phyloP scores from a whole-genome alignment of 2,113 vertebrate genomes.

The Syngnathus floridae region DNA sequence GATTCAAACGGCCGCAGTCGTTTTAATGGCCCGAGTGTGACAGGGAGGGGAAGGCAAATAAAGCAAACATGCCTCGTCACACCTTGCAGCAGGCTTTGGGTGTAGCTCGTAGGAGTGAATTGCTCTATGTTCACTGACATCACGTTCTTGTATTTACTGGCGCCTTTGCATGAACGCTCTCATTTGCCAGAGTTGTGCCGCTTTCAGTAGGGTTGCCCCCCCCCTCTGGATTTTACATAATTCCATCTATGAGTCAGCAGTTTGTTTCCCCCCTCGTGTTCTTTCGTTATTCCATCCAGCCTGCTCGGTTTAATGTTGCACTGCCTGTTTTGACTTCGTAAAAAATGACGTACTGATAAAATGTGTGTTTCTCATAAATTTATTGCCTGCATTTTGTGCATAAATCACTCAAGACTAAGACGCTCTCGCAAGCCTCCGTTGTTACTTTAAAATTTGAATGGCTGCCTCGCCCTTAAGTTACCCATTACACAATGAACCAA shows the following conservation, averaged over 20 bases:
- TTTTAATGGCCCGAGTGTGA: background rate
- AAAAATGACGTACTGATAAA: background rate
- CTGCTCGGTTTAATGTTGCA: background rate
- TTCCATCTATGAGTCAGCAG: background rate
- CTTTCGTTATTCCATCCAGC: background rate
- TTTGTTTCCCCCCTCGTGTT: background rate
- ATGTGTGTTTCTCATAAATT: background rate
- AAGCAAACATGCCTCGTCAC: conserved; percentile 32
- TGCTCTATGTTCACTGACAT: background rate
- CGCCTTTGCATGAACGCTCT: background rate
- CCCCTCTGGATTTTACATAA: background rate
- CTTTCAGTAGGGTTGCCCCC: background rate
- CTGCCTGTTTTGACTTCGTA: background rate
- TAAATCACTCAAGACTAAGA: background rate
- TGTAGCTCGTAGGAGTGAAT: background rate
- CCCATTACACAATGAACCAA: background rate
- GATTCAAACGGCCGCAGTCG: conserved; percentile 3
- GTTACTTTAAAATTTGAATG: background rate
- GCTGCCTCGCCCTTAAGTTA: background rate
- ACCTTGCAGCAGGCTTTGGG: conserved; percentile 22
- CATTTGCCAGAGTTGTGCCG: background rate
- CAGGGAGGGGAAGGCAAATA: conserved; percentile 36
- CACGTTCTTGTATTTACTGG: background rate
- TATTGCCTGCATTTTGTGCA: background rate
- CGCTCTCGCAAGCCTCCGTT: background rate